These are phyloP conservation scores for Mesorhabditis sp. DNA, from an alignment of 2,888 invertebrate species.

Conservation along the genomic window DNA sequence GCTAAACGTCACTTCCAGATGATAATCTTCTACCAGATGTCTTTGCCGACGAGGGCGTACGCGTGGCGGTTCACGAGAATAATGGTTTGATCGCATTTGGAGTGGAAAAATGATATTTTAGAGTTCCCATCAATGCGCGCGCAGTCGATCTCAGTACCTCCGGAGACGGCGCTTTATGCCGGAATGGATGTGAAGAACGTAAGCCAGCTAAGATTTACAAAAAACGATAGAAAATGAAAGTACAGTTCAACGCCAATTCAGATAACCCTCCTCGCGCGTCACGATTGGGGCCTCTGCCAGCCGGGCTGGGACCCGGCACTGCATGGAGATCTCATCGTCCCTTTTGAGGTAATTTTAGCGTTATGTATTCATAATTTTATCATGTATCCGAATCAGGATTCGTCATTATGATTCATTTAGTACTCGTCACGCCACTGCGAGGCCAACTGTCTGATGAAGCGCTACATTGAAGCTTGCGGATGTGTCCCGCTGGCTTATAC, in stretches of 20 bases:
- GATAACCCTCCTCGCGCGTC: slow-evolving; percentile 32
- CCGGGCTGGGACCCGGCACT: slow-evolving; percentile 18
- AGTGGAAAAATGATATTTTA: background rate
- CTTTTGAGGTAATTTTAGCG: slow-evolving; percentile 15
- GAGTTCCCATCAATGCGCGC: slow-evolving; percentile 23
- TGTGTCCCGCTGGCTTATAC: slow-evolving; percentile 27
- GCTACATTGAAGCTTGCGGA: slow-evolving; percentile 21
- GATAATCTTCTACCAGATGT: slow-evolving; percentile 6
- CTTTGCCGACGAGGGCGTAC: slow-evolving; percentile 29
- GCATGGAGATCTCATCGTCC: slow-evolving; percentile 13
- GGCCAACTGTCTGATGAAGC: slow-evolving; percentile 22
- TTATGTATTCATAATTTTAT: background rate
- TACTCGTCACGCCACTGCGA: slow-evolving; percentile 39
- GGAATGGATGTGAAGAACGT: slow-evolving; percentile 37
- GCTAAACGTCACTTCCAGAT: slow-evolving; percentile 10
- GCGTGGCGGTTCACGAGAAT: slow-evolving; percentile 27
- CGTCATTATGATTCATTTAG: slow-evolving; percentile 12
- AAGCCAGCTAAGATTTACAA: background rate
- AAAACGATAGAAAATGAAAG: too few relatives aligned
- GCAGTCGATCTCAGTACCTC: slow-evolving; percentile 27
- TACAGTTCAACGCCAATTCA: slow-evolving; percentile 14
- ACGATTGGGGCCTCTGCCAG: slow-evolving; percentile 42
- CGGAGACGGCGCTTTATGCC: slow-evolving; percentile 28
- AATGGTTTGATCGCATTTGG: background rate
- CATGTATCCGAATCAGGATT: background rate